Evolutionary conservation across 92 coral and sea anemone genomes (phyloP), one percentile per base, ranked within the genome.

Genomic region (Epizoanthus stellaris): DNA sequence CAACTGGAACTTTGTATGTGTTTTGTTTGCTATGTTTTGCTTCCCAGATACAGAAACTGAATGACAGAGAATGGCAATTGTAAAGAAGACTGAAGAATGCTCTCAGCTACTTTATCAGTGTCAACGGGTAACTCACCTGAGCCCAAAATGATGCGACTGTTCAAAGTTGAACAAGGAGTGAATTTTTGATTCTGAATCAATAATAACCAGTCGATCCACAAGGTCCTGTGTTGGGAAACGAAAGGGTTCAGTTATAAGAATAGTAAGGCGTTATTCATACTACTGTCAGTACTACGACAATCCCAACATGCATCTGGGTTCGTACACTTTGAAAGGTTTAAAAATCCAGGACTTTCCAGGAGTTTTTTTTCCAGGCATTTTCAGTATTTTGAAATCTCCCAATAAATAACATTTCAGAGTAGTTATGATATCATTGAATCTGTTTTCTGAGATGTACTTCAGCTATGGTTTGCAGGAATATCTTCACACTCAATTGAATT

Each of bases 101-200:
- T 65, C 25, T 65, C 70, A 65, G 80, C 25, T 10, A 16, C 39
- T 9, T n/a, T 9, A n/a, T 20, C 13, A 19, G 10, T 2, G 36
- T 30, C 2, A 30, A 30, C 25, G 36, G 36, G 36, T 13, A 8
- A 45, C 89, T 54, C 57, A 97, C 99, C 99, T 89, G 43, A 97
- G 91, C 6, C 99, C 99, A 70, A 95, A 97, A 84, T 95, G 95
- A 80, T 97, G 98, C 49, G 99, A 90, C 88, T 93, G 93, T 82
- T 97, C 99, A 56, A 95, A 97, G 86, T 95, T 97, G 25, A 97
- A 88, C 75, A 97, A 89, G 49, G 96, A 92, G 69, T 89, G 83
- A 67, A 91, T 76, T 84, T 97, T 97, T 61, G 82, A 89, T 66
- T 97, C 98, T 6, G 94, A 92, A 77, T 97, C 99, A 21, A 95